These are phyloP conservation scores for Chymomyza amoena DNA, from an alignment of 2,888 invertebrate genomes.

Conservation along the genomic window DNA sequence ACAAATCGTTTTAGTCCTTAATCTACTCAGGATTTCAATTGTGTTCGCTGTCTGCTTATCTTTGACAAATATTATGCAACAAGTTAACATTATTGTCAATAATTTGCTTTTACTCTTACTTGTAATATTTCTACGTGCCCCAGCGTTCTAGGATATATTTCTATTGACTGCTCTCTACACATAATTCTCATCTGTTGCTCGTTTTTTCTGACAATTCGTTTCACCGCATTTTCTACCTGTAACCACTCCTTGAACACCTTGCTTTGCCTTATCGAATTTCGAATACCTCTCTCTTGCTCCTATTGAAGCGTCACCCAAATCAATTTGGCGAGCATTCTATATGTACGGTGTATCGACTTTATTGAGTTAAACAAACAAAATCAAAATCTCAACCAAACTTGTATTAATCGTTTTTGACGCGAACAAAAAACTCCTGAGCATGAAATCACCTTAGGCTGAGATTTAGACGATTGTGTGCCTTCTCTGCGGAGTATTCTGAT, in stretches of 20 bases:
- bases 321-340: slow-evolving; percentile 36
- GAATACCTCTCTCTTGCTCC: background rate
- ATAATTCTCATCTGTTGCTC: slow-evolving; percentile 54
- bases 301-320: slow-evolving; percentile 24
- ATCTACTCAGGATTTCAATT: slow-evolving; percentile 3
- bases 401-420: slow-evolving; percentile 33
- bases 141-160: background rate
- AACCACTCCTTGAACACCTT: background rate
- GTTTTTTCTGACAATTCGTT: slow-evolving; percentile 17
- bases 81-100: slow-evolving; percentile 57
- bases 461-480: slow-evolving; percentile 22
- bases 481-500: background rate
- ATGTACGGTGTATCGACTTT: slow-evolving; percentile 34
- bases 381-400: slow-evolving; percentile 30
- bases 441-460: slow-evolving; percentile 8
- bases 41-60: slow-evolving; percentile 17
- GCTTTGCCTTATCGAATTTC: background rate
- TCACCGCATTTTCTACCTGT: slow-evolving; percentile 16
- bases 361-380: slow-evolving; percentile 58
- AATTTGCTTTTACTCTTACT: slow-evolving; percentile 52
- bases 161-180: slow-evolving; percentile 19
- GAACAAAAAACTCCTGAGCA: background rate
- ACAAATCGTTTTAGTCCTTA: slow-evolving; percentile 40
- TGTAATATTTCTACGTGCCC: background rate
- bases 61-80: slow-evolving; percentile 28